Base-by-base conservation (phyloP, 2,113 vertebrate species). In the Archilochus colubris region DNA sequence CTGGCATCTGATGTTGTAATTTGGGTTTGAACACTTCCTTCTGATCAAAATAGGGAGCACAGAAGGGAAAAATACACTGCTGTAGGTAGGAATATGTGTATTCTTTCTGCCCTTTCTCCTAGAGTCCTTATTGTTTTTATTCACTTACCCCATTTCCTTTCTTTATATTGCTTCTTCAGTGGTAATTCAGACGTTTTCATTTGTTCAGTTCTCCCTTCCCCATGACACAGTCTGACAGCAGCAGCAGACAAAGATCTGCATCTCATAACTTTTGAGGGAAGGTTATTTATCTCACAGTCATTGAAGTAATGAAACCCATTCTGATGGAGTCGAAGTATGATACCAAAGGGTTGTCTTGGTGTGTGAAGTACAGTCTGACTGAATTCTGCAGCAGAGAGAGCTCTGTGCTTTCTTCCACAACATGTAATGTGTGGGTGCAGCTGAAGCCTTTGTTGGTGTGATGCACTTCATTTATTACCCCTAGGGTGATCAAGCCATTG, bases 401-500 rank as follows among this genome's bases (percentile, higher is more conserved):
- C 75, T 62, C 93, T 96, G 96, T 38, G 28, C 97, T 96, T 97
- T 96, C 96, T 98, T 98, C 98, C 79, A 96, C 93, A 93, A 93
- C 75, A 59, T 95, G 96, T 97, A 97, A 98, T 85, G 88, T 97
- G 86, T 97, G 95, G 98, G 97, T 98, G 97, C 98, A 98, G 98
- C 97, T 98, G 97, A 98, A 96, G 97, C 96, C 97, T 98, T 98
- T 98, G 97, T 97, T 98, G 97, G 96, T 97, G 89, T 84, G 93
- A 75, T 97, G 96, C 92, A 96, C 96, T 98, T 98, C 97, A 98
- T 98, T 98, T 97, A 97, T 72, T 98, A 98, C 97, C 95, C 96
- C 80, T 68, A 81, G 97, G 96, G 97, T 98, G 97, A 96, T 93
- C 27, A 81, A 98, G 97, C 96, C 95, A 95, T 97, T 85, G 96